A percentile compares a stretch with the other conserved stretches of the same genome.
Conservation (phyloP, 2,888 invertebrate genomes). For the Parnassius apollo region DNA sequence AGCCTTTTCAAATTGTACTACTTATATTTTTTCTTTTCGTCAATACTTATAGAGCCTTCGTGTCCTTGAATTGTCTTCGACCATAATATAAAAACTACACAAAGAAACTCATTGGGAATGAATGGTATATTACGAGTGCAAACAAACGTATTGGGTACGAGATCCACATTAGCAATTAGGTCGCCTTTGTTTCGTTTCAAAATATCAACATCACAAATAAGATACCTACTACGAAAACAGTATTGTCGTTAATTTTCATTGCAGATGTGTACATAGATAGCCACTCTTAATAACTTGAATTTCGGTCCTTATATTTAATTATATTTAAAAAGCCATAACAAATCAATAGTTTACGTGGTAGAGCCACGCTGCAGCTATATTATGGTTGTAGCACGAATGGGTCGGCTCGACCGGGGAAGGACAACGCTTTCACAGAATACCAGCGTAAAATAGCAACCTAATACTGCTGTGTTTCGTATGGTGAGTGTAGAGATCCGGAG, state of each 20-base stretch:
- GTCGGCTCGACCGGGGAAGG: too few relatives aligned
- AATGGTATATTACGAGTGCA: conserved; percentile 69
- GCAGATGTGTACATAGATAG: conserved; percentile 32
- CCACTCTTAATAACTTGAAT: too few relatives aligned
- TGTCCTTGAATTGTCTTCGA: conserved; percentile 66
- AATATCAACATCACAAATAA: conserved; percentile 45
- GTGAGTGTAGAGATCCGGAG: too few relatives aligned
- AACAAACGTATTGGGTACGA: conserved; percentile 61
- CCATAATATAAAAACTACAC: conserved; percentile 68
- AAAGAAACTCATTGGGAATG: conserved; percentile 64
- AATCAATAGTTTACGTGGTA: too few relatives aligned
- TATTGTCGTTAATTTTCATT: conserved; percentile 44
- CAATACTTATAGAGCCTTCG: conserved; percentile 60
- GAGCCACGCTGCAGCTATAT: too few relatives aligned
- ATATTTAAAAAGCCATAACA: too few relatives aligned
- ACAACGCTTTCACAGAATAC: too few relatives aligned
- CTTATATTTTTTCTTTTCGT: conserved; percentile 36
- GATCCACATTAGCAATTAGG: conserved; percentile 66
- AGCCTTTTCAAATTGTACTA: conserved; percentile 33
- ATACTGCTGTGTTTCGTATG: too few relatives aligned
- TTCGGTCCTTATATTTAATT: too few relatives aligned
- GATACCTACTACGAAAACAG: conserved; percentile 42
- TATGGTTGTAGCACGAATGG: too few relatives aligned
- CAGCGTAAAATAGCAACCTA: too few relatives aligned
- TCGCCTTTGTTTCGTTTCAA: conserved; percentile 61